Conservation (phyloP, 2,888 invertebrate species). For the Teleiodes luculella region DNA sequence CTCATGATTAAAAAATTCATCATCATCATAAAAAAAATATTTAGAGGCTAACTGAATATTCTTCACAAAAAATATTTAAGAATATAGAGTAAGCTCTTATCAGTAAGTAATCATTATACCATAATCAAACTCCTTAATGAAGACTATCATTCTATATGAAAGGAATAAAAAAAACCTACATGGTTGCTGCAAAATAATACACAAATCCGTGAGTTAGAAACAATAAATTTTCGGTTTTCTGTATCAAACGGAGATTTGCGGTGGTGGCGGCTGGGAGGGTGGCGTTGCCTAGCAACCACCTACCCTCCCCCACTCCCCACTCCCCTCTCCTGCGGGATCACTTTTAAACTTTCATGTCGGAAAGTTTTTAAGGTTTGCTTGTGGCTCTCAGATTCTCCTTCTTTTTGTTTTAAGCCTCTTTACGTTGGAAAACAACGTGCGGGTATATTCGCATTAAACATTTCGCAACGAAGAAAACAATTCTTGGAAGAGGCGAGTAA, state of each 20-base stretch:
- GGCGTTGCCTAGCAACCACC: constrained; percentile 67
- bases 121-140: too few species aligned
- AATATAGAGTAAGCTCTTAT: too few species aligned
- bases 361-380: constrained; percentile 76
- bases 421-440: constrained; percentile 43
- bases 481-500: neutral
- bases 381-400: constrained; percentile 67
- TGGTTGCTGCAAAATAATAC: constrained; percentile 12
- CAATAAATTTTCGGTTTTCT: constrained; percentile 67
- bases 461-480: constrained; percentile 4
- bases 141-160: too few species aligned
- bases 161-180: too few species aligned
- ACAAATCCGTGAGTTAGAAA: constrained; percentile 52
- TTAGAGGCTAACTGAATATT: too few species aligned
- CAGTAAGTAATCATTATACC: too few species aligned
- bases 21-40: too few species aligned
- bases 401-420: constrained; percentile 68
- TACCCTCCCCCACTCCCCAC: constrained; percentile 30
- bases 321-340: constrained; percentile 55
- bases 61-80: too few species aligned
- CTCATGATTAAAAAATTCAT: too few species aligned
- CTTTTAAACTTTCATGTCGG: constrained; percentile 79
- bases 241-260: constrained; percentile 71
- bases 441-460: constrained; percentile 15
- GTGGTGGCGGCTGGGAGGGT: constrained; percentile 59